Conservation (phyloP, 2,113 vertebrate genomes). For the Ornithorhynchus anatinus region DNA sequence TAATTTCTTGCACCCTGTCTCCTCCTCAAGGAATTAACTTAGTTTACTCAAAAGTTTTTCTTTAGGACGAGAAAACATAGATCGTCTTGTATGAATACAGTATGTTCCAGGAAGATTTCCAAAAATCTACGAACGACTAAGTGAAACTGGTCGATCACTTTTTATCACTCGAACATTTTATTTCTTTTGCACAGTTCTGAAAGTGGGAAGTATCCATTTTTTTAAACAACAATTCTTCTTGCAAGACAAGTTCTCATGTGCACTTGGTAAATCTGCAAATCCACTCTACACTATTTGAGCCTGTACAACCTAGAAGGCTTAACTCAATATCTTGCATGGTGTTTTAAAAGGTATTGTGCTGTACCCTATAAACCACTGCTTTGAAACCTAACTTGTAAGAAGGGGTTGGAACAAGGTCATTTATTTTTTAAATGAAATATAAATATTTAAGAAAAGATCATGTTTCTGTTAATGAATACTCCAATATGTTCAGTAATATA, state of each 20-base stretch:
- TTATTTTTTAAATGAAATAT: neutral
- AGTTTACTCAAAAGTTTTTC: constrained; percentile 17
- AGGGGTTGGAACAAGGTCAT: constrained; percentile 6
- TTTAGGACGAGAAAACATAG: constrained; percentile 6
- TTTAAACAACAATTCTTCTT: constrained; percentile 48
- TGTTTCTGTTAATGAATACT: constrained; percentile 11
- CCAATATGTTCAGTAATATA: constrained; percentile 6
- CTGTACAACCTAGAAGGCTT: constrained; percentile 18
- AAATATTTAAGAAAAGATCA: neutral
- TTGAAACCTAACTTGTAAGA: neutral
- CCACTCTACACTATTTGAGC: constrained; percentile 14
- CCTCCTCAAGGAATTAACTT: constrained; percentile 23
- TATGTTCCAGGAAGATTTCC: constrained; percentile 11
- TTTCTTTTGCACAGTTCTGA: constrained; percentile 28
- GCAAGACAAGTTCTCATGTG: constrained; percentile 22
- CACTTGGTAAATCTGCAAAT: constrained; percentile 30
- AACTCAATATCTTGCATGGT: constrained; percentile 17
- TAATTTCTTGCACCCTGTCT: constrained; percentile 24
- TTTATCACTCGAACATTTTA: constrained; percentile 35
- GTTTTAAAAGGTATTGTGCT: constrained; percentile 9
- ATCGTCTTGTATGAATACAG: constrained; percentile 7
- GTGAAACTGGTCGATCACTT: constrained; percentile 42
- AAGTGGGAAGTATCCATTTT: constrained; percentile 37
- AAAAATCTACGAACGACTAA: constrained; percentile 42
- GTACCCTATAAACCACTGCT: constrained; percentile 14